Evolutionary conservation across 2,888 invertebrate species (phyloP), one percentile per base, ranked within the genome.

Genomic region (Sinotaia quadrata): DNA sequence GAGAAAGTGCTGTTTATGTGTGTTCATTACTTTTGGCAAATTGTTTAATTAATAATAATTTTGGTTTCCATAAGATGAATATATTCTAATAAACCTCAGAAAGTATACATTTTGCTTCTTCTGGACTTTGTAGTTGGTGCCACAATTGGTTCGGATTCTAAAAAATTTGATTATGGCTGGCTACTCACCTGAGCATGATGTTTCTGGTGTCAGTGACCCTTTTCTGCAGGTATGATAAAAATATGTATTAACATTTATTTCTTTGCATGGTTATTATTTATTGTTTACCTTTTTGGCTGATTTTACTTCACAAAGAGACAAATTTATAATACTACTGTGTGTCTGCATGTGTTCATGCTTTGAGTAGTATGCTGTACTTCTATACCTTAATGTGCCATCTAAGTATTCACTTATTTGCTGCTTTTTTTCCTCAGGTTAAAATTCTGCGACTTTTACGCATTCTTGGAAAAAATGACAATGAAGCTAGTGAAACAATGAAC

Each of bases 141-240:
- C 98, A 71, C 98, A 98, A 89, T 91, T 99, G 89, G 99, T 99
- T 83, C 92, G 98, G 85, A 98, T 98, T 88, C 90, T 99, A 89
- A 99, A 99, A 91, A 99, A 98, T 89, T 91, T 99, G 78, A 97
- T 99, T 80, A 91, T 98, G 90, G 97, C 98, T 67, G 99, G 99
- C 33, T 99, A 99, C 90, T 99, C 98, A 36, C 99, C 99, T 15
- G 99, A 99, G 87, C 99, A 99, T 89, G 99, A 99, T 89, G 99
- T 99, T 56, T 97, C 97, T 75, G 99, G 99, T 31, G 97, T 99
- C 54, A 98, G 97, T 80, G 99, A 99, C 90, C 99, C 99, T 57
- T 99, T 99, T 90, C 91, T 99, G 76, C 99, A 99, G 93, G 96
- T 96, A 34, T 33, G 33, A 10, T n/a, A n/a, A n/a, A n/a, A n/a